Evolutionary conservation across 2,113 vertebrate genomes (phyloP).

Genomic region (Stegastes partitus): DNA sequence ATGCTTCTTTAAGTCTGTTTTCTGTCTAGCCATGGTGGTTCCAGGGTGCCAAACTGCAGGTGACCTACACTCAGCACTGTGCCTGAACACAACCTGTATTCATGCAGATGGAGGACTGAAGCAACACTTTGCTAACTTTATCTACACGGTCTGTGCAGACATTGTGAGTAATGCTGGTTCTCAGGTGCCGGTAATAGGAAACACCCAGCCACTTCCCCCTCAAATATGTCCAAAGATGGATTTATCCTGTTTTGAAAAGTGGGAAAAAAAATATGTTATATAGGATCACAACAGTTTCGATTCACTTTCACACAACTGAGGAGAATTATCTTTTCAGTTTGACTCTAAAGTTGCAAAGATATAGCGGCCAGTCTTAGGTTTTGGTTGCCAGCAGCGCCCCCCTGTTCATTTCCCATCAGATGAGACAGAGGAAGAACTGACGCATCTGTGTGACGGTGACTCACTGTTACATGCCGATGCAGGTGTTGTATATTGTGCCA

Average conservation of each 20-base stretch:
- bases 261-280: neutral
- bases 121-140: no score
- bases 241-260: neutral
- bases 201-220: neutral
- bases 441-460: conserved; percentile 54
- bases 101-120: no score
- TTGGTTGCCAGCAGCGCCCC: conserved; percentile 15
- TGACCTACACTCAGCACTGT: no score
- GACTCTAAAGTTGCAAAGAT: neutral
- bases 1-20: no score
- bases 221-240: neutral
- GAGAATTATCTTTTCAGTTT: neutral
- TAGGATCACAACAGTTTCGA: neutral
- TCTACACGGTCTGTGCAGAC: no score
- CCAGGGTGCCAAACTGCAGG: no score
- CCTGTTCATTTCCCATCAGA: conserved; percentile 43
- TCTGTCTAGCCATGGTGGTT: no score
- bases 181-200: no score
- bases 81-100: no score
- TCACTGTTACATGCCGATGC: conserved; percentile 65
- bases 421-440: conserved; percentile 50
- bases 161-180: neutral
- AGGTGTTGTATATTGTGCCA: conserved; percentile 59
- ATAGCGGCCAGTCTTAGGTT: neutral
- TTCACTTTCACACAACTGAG: neutral